Conservation (phyloP, 2,797 vertebrate species). For the Avahi laniger region DNA sequence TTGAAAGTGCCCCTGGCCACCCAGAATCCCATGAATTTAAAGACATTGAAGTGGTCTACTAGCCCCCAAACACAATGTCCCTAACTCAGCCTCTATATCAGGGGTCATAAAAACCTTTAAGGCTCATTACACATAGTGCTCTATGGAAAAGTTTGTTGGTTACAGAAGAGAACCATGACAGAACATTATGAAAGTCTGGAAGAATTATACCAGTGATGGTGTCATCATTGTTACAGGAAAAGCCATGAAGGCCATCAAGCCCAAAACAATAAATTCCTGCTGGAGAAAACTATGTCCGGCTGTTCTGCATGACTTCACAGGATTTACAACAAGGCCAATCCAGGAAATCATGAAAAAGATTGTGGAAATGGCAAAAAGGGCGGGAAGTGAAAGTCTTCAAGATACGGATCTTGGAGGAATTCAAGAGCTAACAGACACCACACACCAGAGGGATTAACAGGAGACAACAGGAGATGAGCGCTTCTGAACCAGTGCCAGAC, state of each 20-base stretch:
- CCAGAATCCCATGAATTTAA: neutral
- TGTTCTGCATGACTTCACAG: neutral
- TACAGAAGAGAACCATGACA: neutral
- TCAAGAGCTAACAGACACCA: neutral
- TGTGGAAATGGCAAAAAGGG: neutral
- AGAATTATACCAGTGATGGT: neutral
- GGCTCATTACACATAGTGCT: neutral
- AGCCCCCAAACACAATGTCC: neutral
- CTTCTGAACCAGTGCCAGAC: neutral
- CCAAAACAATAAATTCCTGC: neutral
- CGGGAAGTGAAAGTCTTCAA: neutral
- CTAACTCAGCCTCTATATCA: neutral
- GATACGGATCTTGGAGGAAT: neutral
- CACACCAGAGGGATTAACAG: neutral
- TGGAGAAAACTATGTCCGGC: neutral
- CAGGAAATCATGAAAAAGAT: neutral
- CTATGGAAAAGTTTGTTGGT: neutral
- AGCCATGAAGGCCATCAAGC: neutral
- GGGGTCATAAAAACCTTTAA: neutral
- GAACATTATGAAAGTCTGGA: neutral
- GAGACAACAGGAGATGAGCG: fast-evolving
- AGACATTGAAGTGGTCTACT: neutral
- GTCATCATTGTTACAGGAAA: neutral
- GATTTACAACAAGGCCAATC: neutral
- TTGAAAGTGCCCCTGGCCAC: neutral